A percentile compares a stretch with the other conserved stretches of the same genome.
Conservation (phyloP, 2,797 vertebrate genomes). For the Hoplostethus atlanticus region DNA sequence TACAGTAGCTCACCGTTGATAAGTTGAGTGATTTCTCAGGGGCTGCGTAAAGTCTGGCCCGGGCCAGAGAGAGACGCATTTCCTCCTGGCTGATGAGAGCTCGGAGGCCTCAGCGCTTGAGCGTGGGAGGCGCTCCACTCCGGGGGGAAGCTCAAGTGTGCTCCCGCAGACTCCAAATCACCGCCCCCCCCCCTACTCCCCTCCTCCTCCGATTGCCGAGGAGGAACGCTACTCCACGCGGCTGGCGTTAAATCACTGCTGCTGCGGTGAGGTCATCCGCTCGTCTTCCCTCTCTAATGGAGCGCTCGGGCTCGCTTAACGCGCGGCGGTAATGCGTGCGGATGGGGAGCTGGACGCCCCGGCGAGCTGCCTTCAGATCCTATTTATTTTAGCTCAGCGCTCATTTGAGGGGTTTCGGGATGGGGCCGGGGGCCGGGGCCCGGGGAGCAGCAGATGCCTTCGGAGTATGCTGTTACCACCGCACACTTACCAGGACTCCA, state of each 20-base stretch:
- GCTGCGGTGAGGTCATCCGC: slow-evolving; percentile 81
- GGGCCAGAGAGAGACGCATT: slow-evolving; percentile 78
- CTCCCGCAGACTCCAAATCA: slow-evolving; percentile 79
- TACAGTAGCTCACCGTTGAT: slow-evolving; percentile 82
- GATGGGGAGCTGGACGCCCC: slow-evolving; percentile 65
- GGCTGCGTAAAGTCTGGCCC: slow-evolving; percentile 75
- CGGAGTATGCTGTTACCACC: slow-evolving; percentile 86
- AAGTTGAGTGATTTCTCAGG: slow-evolving; percentile 84
- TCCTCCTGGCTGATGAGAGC: slow-evolving; percentile 79
- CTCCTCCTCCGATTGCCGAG: slow-evolving; percentile 53
- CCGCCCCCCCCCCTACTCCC: slow-evolving; percentile 44
- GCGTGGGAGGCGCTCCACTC: slow-evolving; percentile 79
- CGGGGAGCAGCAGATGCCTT: slow-evolving; percentile 77
- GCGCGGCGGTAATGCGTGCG: slow-evolving; percentile 76
- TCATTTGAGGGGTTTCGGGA: slow-evolving; percentile 74
- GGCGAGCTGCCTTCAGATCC: slow-evolving; percentile 72
- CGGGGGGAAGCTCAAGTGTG: slow-evolving; percentile 81
- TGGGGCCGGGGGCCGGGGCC: slow-evolving; percentile 33
- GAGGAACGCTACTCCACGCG: slow-evolving; percentile 70
- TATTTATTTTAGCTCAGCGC: slow-evolving; percentile 81
- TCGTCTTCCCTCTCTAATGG: slow-evolving; percentile 77
- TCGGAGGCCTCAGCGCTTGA: slow-evolving; percentile 69
- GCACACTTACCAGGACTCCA: slow-evolving; percentile 84
- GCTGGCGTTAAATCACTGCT: slow-evolving; percentile 80
- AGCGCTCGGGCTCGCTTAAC: slow-evolving; percentile 76